These are phyloP conservation scores for Eulemur rufifrons DNA, from an alignment of 2,113 vertebrate species.

Conservation along the genomic window DNA sequence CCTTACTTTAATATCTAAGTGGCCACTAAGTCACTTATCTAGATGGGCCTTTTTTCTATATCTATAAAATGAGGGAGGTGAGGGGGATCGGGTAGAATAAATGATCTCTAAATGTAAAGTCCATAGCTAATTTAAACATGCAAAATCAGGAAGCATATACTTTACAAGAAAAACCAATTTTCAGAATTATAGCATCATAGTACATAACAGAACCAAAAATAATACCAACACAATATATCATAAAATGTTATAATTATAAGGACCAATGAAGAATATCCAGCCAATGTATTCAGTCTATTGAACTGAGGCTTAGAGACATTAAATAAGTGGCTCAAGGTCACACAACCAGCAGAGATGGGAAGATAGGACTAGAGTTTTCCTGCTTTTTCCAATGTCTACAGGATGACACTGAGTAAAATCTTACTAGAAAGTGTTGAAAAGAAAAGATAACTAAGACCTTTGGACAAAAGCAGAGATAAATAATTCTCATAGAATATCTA, in stretches of 20 bases:
- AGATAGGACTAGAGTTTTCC: neutral
- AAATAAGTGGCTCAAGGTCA: neutral
- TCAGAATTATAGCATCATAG: neutral
- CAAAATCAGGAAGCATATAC: neutral
- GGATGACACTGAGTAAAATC: neutral
- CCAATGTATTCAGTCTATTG: neutral
- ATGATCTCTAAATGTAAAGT: slow-evolving; percentile 1
- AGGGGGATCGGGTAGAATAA: neutral
- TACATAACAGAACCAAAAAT: neutral
- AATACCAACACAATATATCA: neutral
- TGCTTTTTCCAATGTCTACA: neutral
- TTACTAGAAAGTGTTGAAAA: neutral
- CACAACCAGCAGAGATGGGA: neutral
- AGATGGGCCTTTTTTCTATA: neutral
- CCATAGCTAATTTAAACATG: neutral
- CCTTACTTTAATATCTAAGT: neutral
- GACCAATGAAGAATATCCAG: neutral
- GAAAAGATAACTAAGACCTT: slow-evolving; percentile 16
- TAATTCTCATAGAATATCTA: neutral
- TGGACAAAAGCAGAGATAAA: neutral
- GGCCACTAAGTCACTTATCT: neutral
- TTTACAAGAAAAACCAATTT: neutral
- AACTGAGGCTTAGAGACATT: neutral
- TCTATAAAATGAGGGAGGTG: neutral
- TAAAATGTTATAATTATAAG: neutral